Evolutionary conservation across 2,113 vertebrate genomes (phyloP), one percentile per base, ranked within the genome.

Genomic region (Callithrix jacchus): DNA sequence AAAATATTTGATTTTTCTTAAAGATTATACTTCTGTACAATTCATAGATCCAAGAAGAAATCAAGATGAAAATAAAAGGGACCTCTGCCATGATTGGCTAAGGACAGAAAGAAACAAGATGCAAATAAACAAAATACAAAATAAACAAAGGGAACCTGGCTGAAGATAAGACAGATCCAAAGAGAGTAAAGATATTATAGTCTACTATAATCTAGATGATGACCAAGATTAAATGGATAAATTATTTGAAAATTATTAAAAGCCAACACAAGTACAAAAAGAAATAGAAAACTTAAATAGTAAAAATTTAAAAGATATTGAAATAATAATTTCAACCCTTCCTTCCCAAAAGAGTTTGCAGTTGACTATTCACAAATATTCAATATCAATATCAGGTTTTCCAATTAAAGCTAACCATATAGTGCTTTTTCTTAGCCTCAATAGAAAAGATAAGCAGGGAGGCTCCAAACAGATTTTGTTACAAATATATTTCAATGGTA

Each of bases 361-460:
- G 45, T 1, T 76, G 25, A 86, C 23, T 86, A 12, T 68, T 85
- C 14, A 37, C 77, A 96, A 88, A 92, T 61, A 87, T 54, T 81
- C 32, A 84, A 7, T 61, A 70, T 52, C 52, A 86, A 5, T 56
- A 35, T 40, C 23, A 96, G 25, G 16, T 13, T 89, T 89, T 58
- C 66, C 58, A 71, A 70, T 47, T 88, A 40, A 88, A 70, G 14
- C 13, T 93, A 95, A 96, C 54, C 2, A 88, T 84, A 84, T 96
- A 83, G 5, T 87, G 5, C 18, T 49, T 0, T 52, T 87, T 61
- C 30, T 20, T 84, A 64, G 45, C 71, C 83, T 96, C n/a, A 58
- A 81, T 74, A 89, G 64, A 58, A 71, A 89, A 79, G 18, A 47
- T 1, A 20, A 71, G 2, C 21, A 83, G 27, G 9, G 10, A 87